These are phyloP conservation scores for Poeciliopsis paucimaculata DNA, from an alignment of 2,797 vertebrate genomes.

Conservation along the genomic window DNA sequence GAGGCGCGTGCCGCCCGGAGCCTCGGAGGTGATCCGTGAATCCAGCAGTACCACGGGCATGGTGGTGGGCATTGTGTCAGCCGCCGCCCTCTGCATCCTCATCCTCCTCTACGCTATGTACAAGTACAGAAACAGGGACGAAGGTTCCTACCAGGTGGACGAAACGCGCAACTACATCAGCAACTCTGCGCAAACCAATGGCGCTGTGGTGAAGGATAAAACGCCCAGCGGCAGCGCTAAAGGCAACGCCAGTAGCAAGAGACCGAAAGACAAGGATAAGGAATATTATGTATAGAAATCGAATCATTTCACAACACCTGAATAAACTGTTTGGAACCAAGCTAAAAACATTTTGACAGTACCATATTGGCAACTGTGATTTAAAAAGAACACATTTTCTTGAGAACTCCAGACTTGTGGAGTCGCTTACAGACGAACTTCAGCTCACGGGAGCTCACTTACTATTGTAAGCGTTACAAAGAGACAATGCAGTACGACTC, in stretches of 20 bases:
- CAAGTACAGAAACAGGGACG: constrained; percentile 99
- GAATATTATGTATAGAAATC: constrained; percentile 96
- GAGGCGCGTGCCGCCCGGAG: constrained; percentile 94
- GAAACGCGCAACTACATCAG: constrained; percentile 99
- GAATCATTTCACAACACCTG: constrained; percentile 78
- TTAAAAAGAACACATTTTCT: constrained; percentile 69
- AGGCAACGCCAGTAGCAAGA: constrained; percentile 87
- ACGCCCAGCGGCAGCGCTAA: constrained; percentile 83
- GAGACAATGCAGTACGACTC: constrained; percentile 68
- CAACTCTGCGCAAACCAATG: constrained; percentile 99
- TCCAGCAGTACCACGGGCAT: constrained; percentile 99
- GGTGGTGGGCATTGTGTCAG: constrained; percentile 99
- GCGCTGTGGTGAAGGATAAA: constrained; percentile 97
- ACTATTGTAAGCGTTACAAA: constrained; percentile 75
- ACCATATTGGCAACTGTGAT: constrained; percentile 82
- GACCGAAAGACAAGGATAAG: constrained; percentile 99
- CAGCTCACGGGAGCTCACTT: constrained; percentile 70
- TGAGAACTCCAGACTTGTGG: constrained; percentile 77
- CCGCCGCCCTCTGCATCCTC: constrained; percentile 99
- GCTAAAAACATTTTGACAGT: constrained; percentile 76
- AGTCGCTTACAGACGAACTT: constrained; percentile 82
- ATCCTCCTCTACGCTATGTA: constrained; percentile 99
- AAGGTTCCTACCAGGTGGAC: constrained; percentile 99
- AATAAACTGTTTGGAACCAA: constrained; percentile 85
- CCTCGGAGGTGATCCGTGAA: constrained; percentile 98